phyloP scores from a whole-genome alignment of 2,888 invertebrate genomes.

The Thereva unica region DNA sequence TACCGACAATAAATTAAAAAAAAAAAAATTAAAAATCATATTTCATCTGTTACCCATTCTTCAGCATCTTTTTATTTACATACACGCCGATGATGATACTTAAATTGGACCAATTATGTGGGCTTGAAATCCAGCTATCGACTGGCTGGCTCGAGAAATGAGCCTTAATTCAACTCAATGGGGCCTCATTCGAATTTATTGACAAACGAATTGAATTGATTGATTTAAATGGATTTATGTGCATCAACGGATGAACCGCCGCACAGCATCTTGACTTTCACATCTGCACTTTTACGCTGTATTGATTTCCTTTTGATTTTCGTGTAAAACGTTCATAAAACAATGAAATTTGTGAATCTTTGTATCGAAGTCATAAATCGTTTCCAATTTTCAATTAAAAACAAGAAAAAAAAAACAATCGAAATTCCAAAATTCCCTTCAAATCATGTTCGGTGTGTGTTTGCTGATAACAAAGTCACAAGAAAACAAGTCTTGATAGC shows the following conservation, averaged over 20 bases:
- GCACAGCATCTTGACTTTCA: constrained; percentile 3
- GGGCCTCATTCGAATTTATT: constrained; percentile 58
- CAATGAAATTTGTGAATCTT: neutral
- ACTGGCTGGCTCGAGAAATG: constrained; percentile 40
- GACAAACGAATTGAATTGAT: constrained; percentile 60
- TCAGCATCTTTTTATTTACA: constrained; percentile 14
- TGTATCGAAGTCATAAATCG: constrained; percentile 1
- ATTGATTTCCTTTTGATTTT: no score
- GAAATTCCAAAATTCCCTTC: neutral
- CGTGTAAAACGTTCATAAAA: no score
- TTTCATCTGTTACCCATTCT: no score
- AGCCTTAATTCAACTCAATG: constrained; percentile 58
- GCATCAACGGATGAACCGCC: constrained; percentile 41
- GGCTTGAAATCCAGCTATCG: constrained; percentile 18
- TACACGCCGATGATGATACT: constrained; percentile 18
- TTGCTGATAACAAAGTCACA: constrained; percentile 10
- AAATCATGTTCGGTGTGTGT: constrained; percentile 21
- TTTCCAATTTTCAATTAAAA: neutral
- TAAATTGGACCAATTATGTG: constrained; percentile 27
- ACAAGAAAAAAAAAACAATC: constrained; percentile 1
- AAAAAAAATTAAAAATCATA: no score
- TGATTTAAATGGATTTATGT: constrained; percentile 60
- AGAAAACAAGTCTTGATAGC: constrained; percentile 11
- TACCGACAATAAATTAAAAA: no score
- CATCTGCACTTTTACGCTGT: neutral